Conservation (phyloP, 2,888 invertebrate genomes). For the Vesta saturnalis region DNA sequence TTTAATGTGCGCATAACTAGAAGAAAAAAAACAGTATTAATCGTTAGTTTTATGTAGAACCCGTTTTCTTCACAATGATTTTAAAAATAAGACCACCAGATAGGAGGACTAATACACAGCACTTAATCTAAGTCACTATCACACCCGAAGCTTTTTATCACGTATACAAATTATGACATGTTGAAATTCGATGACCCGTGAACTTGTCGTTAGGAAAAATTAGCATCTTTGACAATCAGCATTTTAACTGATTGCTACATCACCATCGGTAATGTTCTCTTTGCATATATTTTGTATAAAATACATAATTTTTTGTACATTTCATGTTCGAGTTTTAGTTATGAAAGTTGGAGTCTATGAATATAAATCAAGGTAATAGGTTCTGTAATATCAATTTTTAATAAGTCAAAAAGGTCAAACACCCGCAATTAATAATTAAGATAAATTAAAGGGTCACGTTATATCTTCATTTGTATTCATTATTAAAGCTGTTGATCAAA, state of each 20-base stretch:
- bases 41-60: slow-evolving; percentile 14
- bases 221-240: slow-evolving; percentile 38
- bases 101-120: slow-evolving; percentile 35
- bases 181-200: slow-evolving; percentile 42
- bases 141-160: slow-evolving; percentile 42
- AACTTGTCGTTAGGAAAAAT: slow-evolving; percentile 42
- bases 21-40: slow-evolving; percentile 17
- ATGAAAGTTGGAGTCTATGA: slow-evolving; percentile 24
- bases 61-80: slow-evolving; percentile 13
- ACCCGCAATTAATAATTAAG: slow-evolving; percentile 22
- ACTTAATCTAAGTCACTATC: slow-evolving; percentile 40
- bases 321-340: slow-evolving; percentile 24
- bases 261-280: slow-evolving; percentile 34
- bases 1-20: slow-evolving; percentile 5
- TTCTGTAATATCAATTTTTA: slow-evolving; percentile 16
- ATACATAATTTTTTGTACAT: slow-evolving; percentile 25
- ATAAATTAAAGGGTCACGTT: slow-evolving; percentile 13
- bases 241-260: slow-evolving; percentile 34
- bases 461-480: slow-evolving; percentile 30
- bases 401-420: slow-evolving; percentile 25
- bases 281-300: slow-evolving; percentile 25
- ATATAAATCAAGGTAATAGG: slow-evolving; percentile 17
- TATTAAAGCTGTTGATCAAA: slow-evolving; percentile 33
- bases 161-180: slow-evolving; percentile 41
- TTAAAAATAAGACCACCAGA: slow-evolving; percentile 35